Evolutionary conservation across 2,797 vertebrate genomes (phyloP), one percentile per base, ranked within the genome.

Genomic region (Ataeniobius toweri): DNA sequence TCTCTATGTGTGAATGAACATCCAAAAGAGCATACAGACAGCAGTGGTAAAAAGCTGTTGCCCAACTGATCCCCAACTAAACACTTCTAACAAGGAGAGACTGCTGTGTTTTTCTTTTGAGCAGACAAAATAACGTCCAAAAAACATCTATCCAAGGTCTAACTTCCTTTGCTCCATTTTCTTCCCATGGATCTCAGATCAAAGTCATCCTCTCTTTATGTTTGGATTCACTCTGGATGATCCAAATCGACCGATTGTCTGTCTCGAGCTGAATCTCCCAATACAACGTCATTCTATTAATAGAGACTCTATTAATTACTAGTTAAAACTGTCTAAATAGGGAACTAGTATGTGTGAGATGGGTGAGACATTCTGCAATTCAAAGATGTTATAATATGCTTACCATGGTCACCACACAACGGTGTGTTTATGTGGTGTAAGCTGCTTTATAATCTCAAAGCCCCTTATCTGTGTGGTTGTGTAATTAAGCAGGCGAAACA

Each of bases 401-500:
- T 79, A 79, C 46, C 61, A 12, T 68, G 36, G 61, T 58, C 12
- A 7, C 61, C 73, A 80, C 71, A 73, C 71, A 82, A 82, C 78
- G 55, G 78, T 74, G 73, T 28, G 8, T 85, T 85, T 87, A 76
- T 78, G 84, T 89, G 67, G 76, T 74, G 76, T 88, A 90, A 93
- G 85, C 87, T 88, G 89, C 85, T 92, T 85, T 90, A 83, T 88
- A 75, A 86, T 36, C 73, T 74, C 79, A 78, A 84, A 89, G 72
- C 85, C 83, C 82, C 87, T 91, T 90, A 93, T 92, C 89, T 84
- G 56, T 82, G 59, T 80, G 81, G 77, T 90, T 86, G 82, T 86
- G 87, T 74, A 90, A 92, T 94, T 93, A 90, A 71, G 78, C 87
- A 83, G 83, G 69, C 79, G 87, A 93, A 91, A 93, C 88, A 92